A percentile compares a stretch with the other conserved stretches of the same genome.
Conservation (phyloP, 2,888 invertebrate species). For the Cynaeus angustus region DNA sequence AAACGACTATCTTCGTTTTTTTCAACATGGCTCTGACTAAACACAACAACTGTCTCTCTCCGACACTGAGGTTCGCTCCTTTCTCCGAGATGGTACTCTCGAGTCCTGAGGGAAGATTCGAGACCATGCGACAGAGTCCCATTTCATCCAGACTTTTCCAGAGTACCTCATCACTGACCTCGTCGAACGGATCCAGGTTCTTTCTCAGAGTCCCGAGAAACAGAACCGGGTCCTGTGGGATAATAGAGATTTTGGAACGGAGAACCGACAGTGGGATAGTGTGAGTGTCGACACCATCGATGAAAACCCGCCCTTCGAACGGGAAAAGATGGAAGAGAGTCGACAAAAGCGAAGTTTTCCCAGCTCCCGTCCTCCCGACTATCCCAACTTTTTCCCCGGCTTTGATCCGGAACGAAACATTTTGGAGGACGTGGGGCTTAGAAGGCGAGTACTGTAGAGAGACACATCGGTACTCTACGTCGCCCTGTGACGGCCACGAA, state of each 20-base stretch:
- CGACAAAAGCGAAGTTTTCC: not conserved
- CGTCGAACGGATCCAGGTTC: not conserved
- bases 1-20: not conserved
- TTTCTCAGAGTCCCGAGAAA: not conserved
- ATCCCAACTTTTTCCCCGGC: constrained; percentile 1
- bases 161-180: not conserved
- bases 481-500: not conserved
- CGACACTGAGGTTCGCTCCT: constrained; percentile 3
- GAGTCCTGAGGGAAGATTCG: not conserved
- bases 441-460: not conserved
- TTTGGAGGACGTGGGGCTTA: not conserved
- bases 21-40: not conserved
- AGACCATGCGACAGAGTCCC: not conserved
- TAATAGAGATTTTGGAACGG: not conserved
- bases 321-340: not conserved
- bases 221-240: not conserved
- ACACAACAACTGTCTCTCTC: not conserved
- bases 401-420: not conserved
- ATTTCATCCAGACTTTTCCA: not conserved
- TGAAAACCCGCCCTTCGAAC: not conserved
- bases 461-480: not conserved
- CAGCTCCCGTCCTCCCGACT: not conserved
- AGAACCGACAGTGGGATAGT: not conserved
- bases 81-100: not conserved
- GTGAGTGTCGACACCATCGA: not conserved